phyloP scores from a whole-genome alignment of 2,113 vertebrate species.

The Clarias batrachus region DNA sequence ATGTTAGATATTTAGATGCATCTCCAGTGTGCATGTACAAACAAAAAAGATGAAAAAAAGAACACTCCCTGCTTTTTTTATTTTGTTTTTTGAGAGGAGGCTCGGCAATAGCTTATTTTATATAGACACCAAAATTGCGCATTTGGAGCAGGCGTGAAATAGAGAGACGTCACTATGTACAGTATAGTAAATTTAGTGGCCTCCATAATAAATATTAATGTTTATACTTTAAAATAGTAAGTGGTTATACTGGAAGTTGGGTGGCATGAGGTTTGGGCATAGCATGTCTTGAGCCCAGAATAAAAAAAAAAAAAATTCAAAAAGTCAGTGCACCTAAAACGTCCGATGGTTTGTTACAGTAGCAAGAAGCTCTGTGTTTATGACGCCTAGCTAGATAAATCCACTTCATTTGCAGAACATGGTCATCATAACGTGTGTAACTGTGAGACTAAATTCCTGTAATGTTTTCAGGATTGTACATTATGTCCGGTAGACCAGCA shows the following conservation, averaged over 20 bases:
- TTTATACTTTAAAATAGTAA: background rate
- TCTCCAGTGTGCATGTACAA: too few species aligned
- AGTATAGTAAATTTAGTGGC: too few species aligned
- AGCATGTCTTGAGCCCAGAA: background rate
- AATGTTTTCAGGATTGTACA: conserved; percentile 3
- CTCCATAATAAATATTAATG: background rate
- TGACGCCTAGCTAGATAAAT: background rate
- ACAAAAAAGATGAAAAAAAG: too few species aligned
- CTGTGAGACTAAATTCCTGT: background rate
- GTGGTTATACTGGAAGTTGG: background rate
- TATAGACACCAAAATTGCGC: too few species aligned
- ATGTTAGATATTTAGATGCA: too few species aligned
- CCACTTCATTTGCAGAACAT: background rate
- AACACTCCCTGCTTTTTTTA: too few species aligned
- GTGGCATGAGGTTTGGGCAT: background rate
- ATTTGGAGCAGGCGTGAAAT: too few species aligned
- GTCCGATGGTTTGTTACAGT: background rate
- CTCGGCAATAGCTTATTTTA: too few species aligned
- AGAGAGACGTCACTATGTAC: too few species aligned
- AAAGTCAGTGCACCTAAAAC: background rate
- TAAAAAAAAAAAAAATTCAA: background rate
- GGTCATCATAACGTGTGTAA: background rate
- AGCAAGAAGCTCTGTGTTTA: background rate
- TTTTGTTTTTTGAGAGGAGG: too few species aligned
- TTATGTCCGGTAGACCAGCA: background rate